These are phyloP conservation scores for Hermatobates lingyangjiaoensis DNA, from an alignment of 1,140 invertebrate genomes.

Conservation along the genomic window DNA sequence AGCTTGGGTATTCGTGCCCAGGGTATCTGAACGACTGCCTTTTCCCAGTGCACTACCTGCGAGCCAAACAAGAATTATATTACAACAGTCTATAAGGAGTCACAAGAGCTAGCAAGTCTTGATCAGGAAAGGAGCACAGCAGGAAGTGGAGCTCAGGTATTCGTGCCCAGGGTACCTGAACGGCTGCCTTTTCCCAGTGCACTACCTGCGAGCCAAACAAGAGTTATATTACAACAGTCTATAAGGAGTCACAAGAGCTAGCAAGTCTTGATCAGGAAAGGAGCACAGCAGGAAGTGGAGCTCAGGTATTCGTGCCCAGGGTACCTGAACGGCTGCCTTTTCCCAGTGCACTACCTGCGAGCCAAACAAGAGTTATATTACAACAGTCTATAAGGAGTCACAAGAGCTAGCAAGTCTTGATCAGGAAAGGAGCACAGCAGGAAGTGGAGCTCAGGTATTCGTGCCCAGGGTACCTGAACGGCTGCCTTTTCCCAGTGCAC, in stretches of 20 bases:
- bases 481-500: slow-evolving; percentile 73
- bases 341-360: slow-evolving; percentile 85
- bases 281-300: slow-evolving; percentile 80
- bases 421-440: slow-evolving; percentile 71
- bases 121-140: slow-evolving; percentile 66
- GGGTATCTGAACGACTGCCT: no score
- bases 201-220: no score
- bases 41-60: no score
- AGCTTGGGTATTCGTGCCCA: no score
- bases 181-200: slow-evolving; percentile 63
- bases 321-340: slow-evolving; percentile 54
- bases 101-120: slow-evolving; percentile 78
- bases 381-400: no score
- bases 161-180: slow-evolving; percentile 66
- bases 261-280: slow-evolving; percentile 67
- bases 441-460: slow-evolving; percentile 87
- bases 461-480: slow-evolving; percentile 60
- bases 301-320: slow-evolving; percentile 75
- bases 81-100: no score
- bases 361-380: no score
- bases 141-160: slow-evolving; percentile 88
- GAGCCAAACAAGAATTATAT: no score
- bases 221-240: no score
- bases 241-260: no score
- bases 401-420: no score